Conservation (phyloP, 2,797 vertebrate species). For the Onychomys leucogaster region DNA sequence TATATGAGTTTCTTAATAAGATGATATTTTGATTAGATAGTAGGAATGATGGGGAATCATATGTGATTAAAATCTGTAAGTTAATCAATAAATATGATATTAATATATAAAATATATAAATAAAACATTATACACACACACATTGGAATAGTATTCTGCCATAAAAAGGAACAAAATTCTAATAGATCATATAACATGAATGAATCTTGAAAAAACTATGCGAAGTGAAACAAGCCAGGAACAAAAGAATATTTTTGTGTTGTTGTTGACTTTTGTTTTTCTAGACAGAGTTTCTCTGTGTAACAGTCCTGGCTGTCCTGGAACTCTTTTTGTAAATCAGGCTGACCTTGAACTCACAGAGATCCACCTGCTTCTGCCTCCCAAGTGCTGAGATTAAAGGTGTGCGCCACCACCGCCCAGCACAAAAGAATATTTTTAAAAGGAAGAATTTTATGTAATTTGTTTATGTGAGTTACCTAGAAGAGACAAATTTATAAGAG, state of each 20-base stretch:
- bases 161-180: not conserved
- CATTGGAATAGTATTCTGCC: not conserved
- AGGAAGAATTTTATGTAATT: not conserved
- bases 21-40: conserved; percentile 4
- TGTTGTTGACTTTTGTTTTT: no score
- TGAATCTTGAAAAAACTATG: not conserved
- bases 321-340: no score
- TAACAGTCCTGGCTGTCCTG: no score
- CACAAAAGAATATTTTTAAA: not conserved
- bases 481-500: not conserved
- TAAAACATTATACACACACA: not conserved
- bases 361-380: no score
- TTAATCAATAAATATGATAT: not conserved
- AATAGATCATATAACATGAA: not conserved
- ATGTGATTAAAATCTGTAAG: not conserved
- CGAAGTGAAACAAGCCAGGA: not conserved
- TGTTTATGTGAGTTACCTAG: not conserved
- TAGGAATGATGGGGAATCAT: not conserved
- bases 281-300: no score
- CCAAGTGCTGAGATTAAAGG: no score
- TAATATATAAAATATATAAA: not conserved
- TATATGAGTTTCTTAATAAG: not conserved
- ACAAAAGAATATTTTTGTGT: not conserved
- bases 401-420: no score
- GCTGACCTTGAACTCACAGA: no score